Percentiles rank a stretch among this genome's conserved stretches.
These are phyloP conservation scores for Cremastinae sp. DNA, from an alignment of 2,888 invertebrate genomes.

Conservation along the genomic window DNA sequence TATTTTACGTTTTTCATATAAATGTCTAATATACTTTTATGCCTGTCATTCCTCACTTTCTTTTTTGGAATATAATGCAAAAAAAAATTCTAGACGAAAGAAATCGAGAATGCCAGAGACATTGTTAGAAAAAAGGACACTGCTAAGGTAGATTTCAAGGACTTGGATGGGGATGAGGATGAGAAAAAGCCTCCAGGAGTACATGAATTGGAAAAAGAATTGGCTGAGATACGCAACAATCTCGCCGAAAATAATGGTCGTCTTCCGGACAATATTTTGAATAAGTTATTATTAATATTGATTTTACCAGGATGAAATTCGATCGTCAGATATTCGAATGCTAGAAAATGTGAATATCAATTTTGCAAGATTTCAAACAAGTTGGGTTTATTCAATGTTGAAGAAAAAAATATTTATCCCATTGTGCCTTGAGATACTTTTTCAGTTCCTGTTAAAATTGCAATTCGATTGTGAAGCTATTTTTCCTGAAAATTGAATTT, in stretches of 20 bases:
- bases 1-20: no score
- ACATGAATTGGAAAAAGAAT: constrained; percentile 76
- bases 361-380: no score
- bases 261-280: constrained; percentile 79
- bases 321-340: no score
- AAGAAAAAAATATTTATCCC: no score
- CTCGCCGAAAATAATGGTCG: constrained; percentile 77
- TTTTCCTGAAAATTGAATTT: no score
- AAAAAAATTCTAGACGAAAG: constrained; percentile 46
- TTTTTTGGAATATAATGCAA: neutral
- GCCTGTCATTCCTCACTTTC: neutral
- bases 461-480: no score
- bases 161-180: constrained; percentile 69
- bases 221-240: constrained; percentile 78
- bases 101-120: constrained; percentile 59
- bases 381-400: no score
- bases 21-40: neutral
- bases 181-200: constrained; percentile 71
- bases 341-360: no score
- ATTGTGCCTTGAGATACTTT: no score
- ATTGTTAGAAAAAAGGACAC: constrained; percentile 45
- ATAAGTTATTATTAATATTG: constrained; percentile 67
- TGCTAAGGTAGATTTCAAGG: constrained; percentile 66
- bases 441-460: no score
- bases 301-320: no score